Base-by-base conservation (phyloP, 2,797 vertebrate genomes). In the Sternarchorhynchus goeldii region DNA sequence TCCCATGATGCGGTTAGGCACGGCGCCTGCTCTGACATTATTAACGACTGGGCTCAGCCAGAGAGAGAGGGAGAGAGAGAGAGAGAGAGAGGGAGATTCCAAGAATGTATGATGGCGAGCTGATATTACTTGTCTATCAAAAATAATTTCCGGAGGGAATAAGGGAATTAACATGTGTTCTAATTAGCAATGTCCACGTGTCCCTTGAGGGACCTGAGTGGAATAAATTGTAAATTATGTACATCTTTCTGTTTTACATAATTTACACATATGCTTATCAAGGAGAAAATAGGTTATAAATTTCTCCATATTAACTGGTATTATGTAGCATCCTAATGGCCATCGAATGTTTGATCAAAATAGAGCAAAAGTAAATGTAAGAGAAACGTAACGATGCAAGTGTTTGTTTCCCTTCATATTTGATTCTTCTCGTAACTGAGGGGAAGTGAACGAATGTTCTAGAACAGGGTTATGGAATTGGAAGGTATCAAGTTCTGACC, bases 1-100 rank as follows among this genome's bases (percentile, higher is more conserved):
- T 82, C 68, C 58, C 81, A 83, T 78, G 79, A 29, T 78, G 81
- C 83, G 73, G 50, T 83, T 75, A 77, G 73, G 69, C 77, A 77
- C 56, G 45, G 50, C 29, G 77, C 68, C 67, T 73, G 65, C 60
- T 39, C 57, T 73, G 58, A 76, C 62, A 63, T 79, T 81, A 83
- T 75, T 76, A 83, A 83, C 7, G 75, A 62, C 62, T 62, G 63
- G 56, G 71, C 71, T 21, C 66, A 69, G 53, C 74, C 25, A 59
- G 25, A 64, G 20, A 59, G 16, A 55, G 45, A 21, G 34, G 55
- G 77, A 60, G 75, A 66, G 53, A 69, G 7, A 20, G 39, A 29
- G 8, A 34, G 45, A 56, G 72, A 74, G 70, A 69, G 34, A 75
- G 31, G 55, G 64, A 64, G 58, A 68, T 21, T 56, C 20, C 36